phyloP scores from a whole-genome alignment of 1,140 invertebrate species.

The Saccostrea glomerata region DNA sequence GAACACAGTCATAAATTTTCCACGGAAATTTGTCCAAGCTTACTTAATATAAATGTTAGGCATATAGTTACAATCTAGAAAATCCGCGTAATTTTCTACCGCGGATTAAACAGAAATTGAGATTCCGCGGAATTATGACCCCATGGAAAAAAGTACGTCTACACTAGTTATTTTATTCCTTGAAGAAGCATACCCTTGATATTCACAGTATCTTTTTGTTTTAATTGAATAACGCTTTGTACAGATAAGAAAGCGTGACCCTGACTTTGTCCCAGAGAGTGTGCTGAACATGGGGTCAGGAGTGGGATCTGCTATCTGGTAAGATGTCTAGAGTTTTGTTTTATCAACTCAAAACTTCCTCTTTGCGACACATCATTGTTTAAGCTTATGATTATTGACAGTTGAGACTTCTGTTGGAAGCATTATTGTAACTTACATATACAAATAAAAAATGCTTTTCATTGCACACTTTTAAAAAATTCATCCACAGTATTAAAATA shows the following conservation, averaged over 20 bases:
- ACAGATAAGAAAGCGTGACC: neutral
- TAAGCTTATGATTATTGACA: neutral
- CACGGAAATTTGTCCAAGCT: too few relatives aligned
- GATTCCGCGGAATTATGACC: too few relatives aligned
- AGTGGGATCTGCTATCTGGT: neutral
- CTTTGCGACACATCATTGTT: neutral
- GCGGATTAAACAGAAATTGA: too few relatives aligned
- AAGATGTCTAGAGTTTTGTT: neutral
- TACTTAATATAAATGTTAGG: too few relatives aligned
- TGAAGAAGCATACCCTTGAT: too few relatives aligned
- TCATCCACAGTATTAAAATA: neutral
- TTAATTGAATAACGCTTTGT: too few relatives aligned
- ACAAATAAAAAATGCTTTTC: neutral
- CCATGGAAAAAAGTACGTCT: too few relatives aligned
- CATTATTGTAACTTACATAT: neutral
- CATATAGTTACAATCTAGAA: too few relatives aligned
- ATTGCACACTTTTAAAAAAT: neutral
- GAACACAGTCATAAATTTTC: too few relatives aligned
- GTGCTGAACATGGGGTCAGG: conserved; percentile 14
- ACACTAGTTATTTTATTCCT: neutral
- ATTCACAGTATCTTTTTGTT: too few relatives aligned
- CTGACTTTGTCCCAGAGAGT: neutral
- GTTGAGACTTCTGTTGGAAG: neutral
- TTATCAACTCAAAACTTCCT: neutral
- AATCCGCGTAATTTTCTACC: too few relatives aligned